Conservation (phyloP, 2,797 vertebrate species). For the Pipistrellus pygmaeus region DNA sequence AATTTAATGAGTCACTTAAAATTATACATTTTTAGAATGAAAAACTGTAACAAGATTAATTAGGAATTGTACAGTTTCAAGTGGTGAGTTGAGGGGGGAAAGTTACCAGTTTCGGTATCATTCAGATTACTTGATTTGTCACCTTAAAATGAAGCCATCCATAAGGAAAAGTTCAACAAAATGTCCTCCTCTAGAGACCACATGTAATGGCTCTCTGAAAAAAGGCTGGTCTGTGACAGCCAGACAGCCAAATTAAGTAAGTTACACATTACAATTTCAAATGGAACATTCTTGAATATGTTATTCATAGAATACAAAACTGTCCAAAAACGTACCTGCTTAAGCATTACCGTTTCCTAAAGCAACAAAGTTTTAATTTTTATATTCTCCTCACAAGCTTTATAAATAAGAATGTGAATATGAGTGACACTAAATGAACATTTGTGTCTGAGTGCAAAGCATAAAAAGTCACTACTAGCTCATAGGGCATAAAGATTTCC, state of each 20-base stretch:
- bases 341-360: slow-evolving; percentile 1
- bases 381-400: slow-evolving; percentile 34
- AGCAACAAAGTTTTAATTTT: slow-evolving; percentile 37
- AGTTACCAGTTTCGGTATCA: background rate
- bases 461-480: slow-evolving; percentile 54
- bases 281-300: slow-evolving; percentile 43
- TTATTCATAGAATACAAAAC: slow-evolving; percentile 29
- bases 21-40: slow-evolving; percentile 20
- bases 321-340: background rate
- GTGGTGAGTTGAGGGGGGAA: background rate
- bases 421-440: slow-evolving; percentile 64
- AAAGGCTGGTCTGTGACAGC: background rate
- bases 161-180: background rate
- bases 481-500: slow-evolving; percentile 63
- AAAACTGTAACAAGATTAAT: background rate
- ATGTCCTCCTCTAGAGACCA: background rate
- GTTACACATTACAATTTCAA: background rate
- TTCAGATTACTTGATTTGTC: slow-evolving; percentile 37
- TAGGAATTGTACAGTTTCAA: slow-evolving; percentile 39
- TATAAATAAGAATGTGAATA: slow-evolving; percentile 56
- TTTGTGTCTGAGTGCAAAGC: background rate
- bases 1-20: slow-evolving; percentile 6
- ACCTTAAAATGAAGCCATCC: slow-evolving; percentile 24
- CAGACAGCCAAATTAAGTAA: slow-evolving; percentile 9
- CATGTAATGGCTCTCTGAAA: background rate